Percentiles rank a stretch among this genome's conserved stretches.
These are phyloP conservation scores for Dermatemys mawii DNA, from an alignment of 2,113 vertebrate genomes.

Conservation along the genomic window DNA sequence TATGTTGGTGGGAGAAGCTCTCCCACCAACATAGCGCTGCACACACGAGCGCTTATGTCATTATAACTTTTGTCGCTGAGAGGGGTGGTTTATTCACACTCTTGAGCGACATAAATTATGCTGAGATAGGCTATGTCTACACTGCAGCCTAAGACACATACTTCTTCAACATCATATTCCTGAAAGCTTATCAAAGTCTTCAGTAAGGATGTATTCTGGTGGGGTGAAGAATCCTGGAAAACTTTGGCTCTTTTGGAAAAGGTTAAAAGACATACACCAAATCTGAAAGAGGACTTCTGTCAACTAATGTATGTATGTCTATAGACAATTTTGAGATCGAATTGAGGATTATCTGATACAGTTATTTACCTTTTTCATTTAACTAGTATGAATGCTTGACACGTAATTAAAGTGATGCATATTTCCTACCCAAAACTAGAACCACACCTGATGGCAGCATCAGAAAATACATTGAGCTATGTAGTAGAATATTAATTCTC, in stretches of 20 bases:
- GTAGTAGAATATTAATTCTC: not conserved
- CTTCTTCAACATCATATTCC: not conserved
- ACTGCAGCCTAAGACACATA: not conserved
- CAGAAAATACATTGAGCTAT: not conserved
- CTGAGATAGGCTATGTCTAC: too few relatives aligned
- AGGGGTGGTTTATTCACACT: too few relatives aligned
- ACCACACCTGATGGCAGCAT: slow-evolving; percentile 8
- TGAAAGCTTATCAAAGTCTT: not conserved
- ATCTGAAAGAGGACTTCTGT: too few relatives aligned
- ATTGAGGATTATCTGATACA: not conserved
- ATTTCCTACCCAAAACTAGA: not conserved
- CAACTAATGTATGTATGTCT: not conserved
- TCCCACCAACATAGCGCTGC: too few relatives aligned
- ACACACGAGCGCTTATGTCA: too few relatives aligned
- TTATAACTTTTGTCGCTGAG: too few relatives aligned
- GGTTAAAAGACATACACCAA: not conserved
- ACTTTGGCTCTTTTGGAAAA: not conserved
- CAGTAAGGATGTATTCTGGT: not conserved
- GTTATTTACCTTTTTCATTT: not conserved
- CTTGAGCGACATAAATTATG: too few relatives aligned
- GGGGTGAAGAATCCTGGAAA: not conserved
- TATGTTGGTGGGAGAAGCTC: too few relatives aligned
- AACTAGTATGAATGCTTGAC: not conserved
- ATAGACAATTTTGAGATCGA: not conserved
- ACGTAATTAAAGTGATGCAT: not conserved